Evolutionary conservation across 2,113 vertebrate species (phyloP).

Genomic region (Ailurus styani): DNA sequence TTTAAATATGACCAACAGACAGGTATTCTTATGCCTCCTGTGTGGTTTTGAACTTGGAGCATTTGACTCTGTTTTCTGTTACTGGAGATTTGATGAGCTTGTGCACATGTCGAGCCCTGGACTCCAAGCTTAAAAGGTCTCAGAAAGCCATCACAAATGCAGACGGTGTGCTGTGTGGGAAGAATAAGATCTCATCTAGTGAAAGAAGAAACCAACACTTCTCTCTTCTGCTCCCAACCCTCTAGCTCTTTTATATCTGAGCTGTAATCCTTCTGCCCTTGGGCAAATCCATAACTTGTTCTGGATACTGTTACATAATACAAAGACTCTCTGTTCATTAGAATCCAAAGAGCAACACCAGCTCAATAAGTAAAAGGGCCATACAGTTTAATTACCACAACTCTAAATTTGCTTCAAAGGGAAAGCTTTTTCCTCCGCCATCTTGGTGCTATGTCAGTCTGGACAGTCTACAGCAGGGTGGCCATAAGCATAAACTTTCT

Average conservation of each 20-base stretch:
- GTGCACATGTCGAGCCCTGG: neutral
- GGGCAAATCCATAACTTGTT: neutral
- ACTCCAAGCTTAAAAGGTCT: neutral
- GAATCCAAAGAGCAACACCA: neutral
- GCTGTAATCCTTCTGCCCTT: neutral
- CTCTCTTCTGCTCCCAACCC: neutral
- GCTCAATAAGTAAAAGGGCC: neutral
- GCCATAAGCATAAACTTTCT: rapidly evolving
- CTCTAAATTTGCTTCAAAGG: neutral
- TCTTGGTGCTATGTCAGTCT: neutral
- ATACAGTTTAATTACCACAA: neutral
- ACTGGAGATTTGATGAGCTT: neutral
- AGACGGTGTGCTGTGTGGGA: neutral
- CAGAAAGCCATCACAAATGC: neutral
- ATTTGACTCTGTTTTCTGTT: neutral
- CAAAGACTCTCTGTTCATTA: neutral
- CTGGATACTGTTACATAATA: neutral
- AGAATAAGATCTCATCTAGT: neutral
- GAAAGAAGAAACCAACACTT: neutral
- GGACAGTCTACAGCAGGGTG: rapidly evolving
- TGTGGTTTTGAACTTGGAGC: neutral
- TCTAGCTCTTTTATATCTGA: neutral
- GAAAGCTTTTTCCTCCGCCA: neutral
- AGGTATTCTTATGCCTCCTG: neutral
- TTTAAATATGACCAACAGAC: neutral